Percentiles rank a stretch among this genome's conserved stretches.
phyloP scores from a whole-genome alignment of 2,113 vertebrate genomes.

The Okapia johnstoni region DNA sequence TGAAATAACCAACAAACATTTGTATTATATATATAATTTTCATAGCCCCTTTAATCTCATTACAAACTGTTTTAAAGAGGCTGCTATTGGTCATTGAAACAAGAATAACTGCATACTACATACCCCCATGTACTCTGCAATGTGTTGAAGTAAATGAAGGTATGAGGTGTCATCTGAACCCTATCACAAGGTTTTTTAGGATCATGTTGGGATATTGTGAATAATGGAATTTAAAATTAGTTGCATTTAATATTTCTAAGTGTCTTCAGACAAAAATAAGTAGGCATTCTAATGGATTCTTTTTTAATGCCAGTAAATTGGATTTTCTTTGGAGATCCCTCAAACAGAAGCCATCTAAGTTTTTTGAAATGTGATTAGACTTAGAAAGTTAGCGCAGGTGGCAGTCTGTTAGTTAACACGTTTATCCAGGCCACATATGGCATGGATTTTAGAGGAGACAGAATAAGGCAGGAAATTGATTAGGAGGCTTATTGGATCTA shows the following conservation, averaged over 20 bases:
- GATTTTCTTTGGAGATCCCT: background rate
- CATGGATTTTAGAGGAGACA: background rate
- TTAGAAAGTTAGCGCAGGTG: background rate
- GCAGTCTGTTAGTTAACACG: background rate
- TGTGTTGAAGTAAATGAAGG: background rate
- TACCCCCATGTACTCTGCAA: background rate
- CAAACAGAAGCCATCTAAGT: background rate
- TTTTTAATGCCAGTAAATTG: background rate
- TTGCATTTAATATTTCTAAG: background rate
- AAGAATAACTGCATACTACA: background rate
- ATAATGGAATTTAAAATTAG: background rate
- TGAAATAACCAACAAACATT: background rate
- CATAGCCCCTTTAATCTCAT: background rate
- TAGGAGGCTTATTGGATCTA: background rate
- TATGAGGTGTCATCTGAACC: fast-evolving
- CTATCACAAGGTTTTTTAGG: background rate
- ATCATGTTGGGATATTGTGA: background rate
- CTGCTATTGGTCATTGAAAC: background rate
- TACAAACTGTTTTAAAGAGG: background rate
- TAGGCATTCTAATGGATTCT: background rate
- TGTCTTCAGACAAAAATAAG: background rate
- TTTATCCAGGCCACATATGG: background rate
- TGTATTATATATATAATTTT: background rate
- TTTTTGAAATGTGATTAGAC: background rate
- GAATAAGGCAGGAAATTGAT: background rate